Evolutionary conservation across 1,140 invertebrate species (phyloP).

Genomic region (Bombus sibiricus): DNA sequence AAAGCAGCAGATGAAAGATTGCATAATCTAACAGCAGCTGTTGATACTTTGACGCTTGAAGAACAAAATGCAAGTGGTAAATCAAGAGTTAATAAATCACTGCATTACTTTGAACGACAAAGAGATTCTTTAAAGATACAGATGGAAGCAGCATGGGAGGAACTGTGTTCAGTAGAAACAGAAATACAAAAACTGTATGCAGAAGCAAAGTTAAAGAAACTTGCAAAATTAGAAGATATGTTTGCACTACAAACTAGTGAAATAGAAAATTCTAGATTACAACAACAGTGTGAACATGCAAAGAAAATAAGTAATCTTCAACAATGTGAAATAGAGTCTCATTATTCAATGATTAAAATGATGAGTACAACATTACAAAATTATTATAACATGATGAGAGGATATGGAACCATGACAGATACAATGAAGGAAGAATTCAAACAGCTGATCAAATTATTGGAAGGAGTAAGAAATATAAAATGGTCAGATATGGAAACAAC

Average conservation of each 20-base stretch:
- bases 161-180: slow-evolving; percentile 72
- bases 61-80: slow-evolving; percentile 81
- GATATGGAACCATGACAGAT: slow-evolving; percentile 73
- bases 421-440: slow-evolving; percentile 77
- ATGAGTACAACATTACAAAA: slow-evolving; percentile 74
- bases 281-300: slow-evolving; percentile 74
- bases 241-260: slow-evolving; percentile 54
- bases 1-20: slow-evolving; percentile 80
- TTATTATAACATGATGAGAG: slow-evolving; percentile 75
- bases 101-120: slow-evolving; percentile 80
- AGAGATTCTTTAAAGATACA: slow-evolving; percentile 77
- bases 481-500: slow-evolving; percentile 76
- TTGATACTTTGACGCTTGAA: slow-evolving; percentile 61
- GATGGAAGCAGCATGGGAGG: slow-evolving; percentile 74
- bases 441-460: slow-evolving; percentile 76
- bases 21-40: slow-evolving; percentile 73
- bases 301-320: slow-evolving; percentile 75
- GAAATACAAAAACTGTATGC: slow-evolving; percentile 64
- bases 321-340: slow-evolving; percentile 76
- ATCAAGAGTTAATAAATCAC: slow-evolving; percentile 78
- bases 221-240: slow-evolving; percentile 63
- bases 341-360: slow-evolving; percentile 70
- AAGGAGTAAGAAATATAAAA: slow-evolving; percentile 81
- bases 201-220: slow-evolving; percentile 64
- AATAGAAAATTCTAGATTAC: slow-evolving; percentile 69